Base-by-base conservation (phyloP, 2,797 vertebrate genomes). In the Sebastes cheni region DNA sequence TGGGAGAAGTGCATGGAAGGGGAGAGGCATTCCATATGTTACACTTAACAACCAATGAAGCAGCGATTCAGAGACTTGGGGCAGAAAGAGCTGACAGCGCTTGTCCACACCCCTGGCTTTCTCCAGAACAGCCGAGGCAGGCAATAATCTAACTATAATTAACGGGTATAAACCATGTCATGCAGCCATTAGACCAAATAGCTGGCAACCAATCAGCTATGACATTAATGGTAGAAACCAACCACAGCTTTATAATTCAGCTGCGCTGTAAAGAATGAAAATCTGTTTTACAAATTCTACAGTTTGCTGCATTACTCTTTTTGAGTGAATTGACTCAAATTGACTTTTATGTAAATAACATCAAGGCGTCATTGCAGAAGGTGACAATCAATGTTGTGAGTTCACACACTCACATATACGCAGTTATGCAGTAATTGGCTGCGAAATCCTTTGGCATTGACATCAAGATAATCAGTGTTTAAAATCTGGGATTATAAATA, bases 121-220 rank as follows among this genome's bases (percentile, higher is more conserved):
- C 90, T 90, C 30, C 86, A 87, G 94, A 97, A 95, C 85, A 92
- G 72, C 88, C 54, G 72, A 93, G 95, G 91, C 89, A 95, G 95
- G 90, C 93, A 96, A 93, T 95, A 96, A 96, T 94, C 91, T 94
- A 87, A 89, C 90, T 85, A 92, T 96, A 96, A 96, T 96, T 96
- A 97, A 96, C 95, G 94, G 92, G 93, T 95, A 96, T 96, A 97
- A 96, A 97, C 81, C 92, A 95, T 93, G 93, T 94, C 93, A 95
- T 86, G 84, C 82, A 83, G 87, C 79, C 86, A 95, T 94, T 94
- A 93, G 85, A 83, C 84, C 90, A 94, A 96, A 94, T 94, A 89
- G 88, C 86, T 91, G 83, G 91, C 95, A 95, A 96, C 87, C 88
- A 95, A 95, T 97, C 93, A 96, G n/a, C 30, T 79, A 86, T 95